A percentile compares a stretch with the other conserved stretches of the same genome.
Conservation (phyloP, 1,140 invertebrate genomes). For the Danaus melanippus region DNA sequence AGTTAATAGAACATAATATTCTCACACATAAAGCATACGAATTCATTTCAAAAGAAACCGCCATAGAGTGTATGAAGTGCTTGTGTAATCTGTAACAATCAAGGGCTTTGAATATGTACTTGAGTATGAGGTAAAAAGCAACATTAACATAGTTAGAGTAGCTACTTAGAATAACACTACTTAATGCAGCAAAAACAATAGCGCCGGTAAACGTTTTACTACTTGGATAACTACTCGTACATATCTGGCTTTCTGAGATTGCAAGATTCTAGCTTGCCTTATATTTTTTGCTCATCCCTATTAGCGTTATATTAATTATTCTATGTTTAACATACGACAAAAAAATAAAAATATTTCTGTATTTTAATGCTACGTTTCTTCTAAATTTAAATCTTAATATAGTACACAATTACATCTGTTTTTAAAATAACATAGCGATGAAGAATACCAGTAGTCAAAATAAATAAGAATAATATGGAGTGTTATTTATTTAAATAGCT, state of each 20-base stretch:
- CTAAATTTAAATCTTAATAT: no score
- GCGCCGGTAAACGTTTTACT: constrained; percentile 43
- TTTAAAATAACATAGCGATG: no score
- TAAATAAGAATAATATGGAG: neutral
- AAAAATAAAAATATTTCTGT: no score
- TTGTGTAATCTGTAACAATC: constrained; percentile 23
- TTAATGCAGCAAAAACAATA: constrained; percentile 59
- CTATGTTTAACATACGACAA: no score
- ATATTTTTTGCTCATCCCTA: constrained; percentile 9
- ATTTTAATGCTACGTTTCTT: no score
- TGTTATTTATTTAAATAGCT: constrained; percentile 29
- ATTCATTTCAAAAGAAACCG: no score
- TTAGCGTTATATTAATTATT: neutral
- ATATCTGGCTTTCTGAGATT: constrained; percentile 26
- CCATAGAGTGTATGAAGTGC: neutral
- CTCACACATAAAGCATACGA: no score
- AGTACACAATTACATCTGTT: no score
- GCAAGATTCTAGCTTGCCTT: constrained; percentile 9
- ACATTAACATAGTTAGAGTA: constrained; percentile 46
- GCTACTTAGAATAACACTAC: constrained; percentile 48
- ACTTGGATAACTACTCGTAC: constrained; percentile 33
- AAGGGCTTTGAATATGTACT: constrained; percentile 24
- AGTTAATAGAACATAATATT: no score
- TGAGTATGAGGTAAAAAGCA: constrained; percentile 34
- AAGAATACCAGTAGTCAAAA: constrained; percentile 3